Conservation (phyloP, 2,113 vertebrate species). For the Trinectes maculatus region DNA sequence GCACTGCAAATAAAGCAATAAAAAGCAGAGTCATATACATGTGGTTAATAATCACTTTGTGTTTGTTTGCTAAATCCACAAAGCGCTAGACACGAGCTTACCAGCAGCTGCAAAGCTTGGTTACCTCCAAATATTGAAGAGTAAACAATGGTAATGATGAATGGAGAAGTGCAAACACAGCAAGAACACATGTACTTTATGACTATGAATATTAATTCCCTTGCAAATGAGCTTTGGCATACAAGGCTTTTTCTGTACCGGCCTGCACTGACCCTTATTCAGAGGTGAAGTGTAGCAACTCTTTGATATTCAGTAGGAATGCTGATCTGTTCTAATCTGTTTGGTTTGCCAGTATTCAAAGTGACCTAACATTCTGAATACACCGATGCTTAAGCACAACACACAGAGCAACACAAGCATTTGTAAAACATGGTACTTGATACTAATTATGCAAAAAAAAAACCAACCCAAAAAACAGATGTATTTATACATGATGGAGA, state of each 20-base stretch:
- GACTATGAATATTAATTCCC: slow-evolving; percentile 38
- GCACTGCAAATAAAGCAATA: slow-evolving; percentile 33
- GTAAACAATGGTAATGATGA: slow-evolving; percentile 45
- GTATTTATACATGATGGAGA: background rate
- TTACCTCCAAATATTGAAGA: slow-evolving; percentile 14
- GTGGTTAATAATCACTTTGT: slow-evolving; percentile 20
- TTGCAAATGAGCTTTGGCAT: slow-evolving; percentile 28
- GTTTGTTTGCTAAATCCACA: slow-evolving; percentile 29
- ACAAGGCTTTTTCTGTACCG: slow-evolving; percentile 13
- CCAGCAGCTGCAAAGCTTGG: background rate
- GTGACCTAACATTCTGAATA: background rate
- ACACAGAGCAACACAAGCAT: background rate
- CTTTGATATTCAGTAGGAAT: slow-evolving; percentile 20
- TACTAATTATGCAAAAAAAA: background rate
- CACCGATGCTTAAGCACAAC: background rate
- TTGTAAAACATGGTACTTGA: background rate
- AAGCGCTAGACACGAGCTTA: background rate
- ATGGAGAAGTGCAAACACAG: slow-evolving; percentile 23
- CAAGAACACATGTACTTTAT: slow-evolving; percentile 20
- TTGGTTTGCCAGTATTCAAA: background rate
- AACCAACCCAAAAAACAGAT: too few relatives aligned
- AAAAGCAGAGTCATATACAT: slow-evolving; percentile 32
- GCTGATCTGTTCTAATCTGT: slow-evolving; percentile 21
- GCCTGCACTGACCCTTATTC: slow-evolving; percentile 5
- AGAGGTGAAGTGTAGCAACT: background rate